Base-by-base conservation (phyloP, 1,140 invertebrate species). In the Daktulosphaira vitifoliae region DNA sequence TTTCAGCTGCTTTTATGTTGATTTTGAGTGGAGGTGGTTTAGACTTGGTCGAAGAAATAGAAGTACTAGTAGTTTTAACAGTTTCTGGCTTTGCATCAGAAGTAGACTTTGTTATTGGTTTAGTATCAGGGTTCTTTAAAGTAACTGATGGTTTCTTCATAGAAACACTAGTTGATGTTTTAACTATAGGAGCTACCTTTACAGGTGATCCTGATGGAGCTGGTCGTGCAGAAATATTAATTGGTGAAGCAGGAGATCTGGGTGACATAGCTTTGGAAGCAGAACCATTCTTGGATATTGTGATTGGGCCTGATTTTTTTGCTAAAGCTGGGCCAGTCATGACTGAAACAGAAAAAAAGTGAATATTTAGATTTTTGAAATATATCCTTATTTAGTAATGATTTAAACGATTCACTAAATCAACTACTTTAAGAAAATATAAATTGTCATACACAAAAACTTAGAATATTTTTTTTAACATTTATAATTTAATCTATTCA, bases 271-370 rank as follows among this genome's bases (percentile, higher is more conserved):
- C 16, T 13, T 46, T 62, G 26, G 56, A 62, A 46, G 38, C 56
- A 15, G 42, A 62, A 26, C 56, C 56, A 62, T 38, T 33, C 46
- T 62, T 62, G 16, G 54, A 59, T 22, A 59, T 46, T 33, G 56
- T 62, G 20, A 46, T 18, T 3, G 25, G 42, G 3, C 42, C 26
- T 8, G 56, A 48, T 33, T 62, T 62, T 46, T 62, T 62, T 8
- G 29, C 25, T 15, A 16, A 23, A 46, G 42, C 9, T 8, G 56
- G 56, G 16, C 44, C 44, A 1, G 56, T 62, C 56, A 62, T 62
- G n/a, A 46, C 56, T 62, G 3, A 15, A 62, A 62, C 26, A 62
- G 46, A 59, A 46, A n/a, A n/a, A 37, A 37, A 18, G 22, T n/a
- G n/a, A n/a, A n/a, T n/a, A n/a, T n/a, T n/a, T n/a, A n/a, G n/a